These are phyloP conservation scores for Dicranocentrus wangi DNA, from an alignment of 2,888 invertebrate genomes.

Conservation along the genomic window DNA sequence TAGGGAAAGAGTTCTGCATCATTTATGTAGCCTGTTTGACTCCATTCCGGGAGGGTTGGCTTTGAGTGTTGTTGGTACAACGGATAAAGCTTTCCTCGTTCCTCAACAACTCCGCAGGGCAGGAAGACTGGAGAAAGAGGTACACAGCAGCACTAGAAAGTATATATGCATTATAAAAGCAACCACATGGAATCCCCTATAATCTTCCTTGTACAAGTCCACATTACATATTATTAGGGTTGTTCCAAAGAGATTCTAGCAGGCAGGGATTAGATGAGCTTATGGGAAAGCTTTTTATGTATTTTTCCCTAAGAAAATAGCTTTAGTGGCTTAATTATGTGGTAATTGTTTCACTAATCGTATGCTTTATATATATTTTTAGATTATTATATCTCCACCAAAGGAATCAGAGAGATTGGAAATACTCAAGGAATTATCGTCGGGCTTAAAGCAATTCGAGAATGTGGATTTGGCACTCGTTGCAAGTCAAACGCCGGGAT, in stretches of 20 bases:
- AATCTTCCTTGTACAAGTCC: not conserved
- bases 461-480: slow-evolving; percentile 73
- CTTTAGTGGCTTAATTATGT: slow-evolving; percentile 13
- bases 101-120: slow-evolving; percentile 77
- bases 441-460: slow-evolving; percentile 35
- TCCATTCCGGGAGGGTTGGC: slow-evolving; percentile 74
- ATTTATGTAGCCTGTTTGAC: slow-evolving; percentile 77
- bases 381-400: slow-evolving; percentile 53
- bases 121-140: slow-evolving; percentile 79
- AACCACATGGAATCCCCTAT: no score
- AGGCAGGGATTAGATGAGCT: slow-evolving; percentile 6
- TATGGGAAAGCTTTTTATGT: slow-evolving; percentile 6
- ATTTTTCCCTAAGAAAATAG: slow-evolving; percentile 19
- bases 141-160: no score
- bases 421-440: slow-evolving; percentile 74
- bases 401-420: slow-evolving; percentile 74
- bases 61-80: slow-evolving; percentile 78
- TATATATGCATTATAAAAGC: no score
- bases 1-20: slow-evolving; percentile 75
- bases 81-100: slow-evolving; percentile 76
- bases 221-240: slow-evolving; percentile 3
- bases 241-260: not conserved
- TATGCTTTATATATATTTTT: slow-evolving; percentile 15
- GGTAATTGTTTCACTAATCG: slow-evolving; percentile 51
- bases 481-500: slow-evolving; percentile 78